These are phyloP conservation scores for Andrena flavipes DNA, from an alignment of 2,888 invertebrate species.

Conservation along the genomic window DNA sequence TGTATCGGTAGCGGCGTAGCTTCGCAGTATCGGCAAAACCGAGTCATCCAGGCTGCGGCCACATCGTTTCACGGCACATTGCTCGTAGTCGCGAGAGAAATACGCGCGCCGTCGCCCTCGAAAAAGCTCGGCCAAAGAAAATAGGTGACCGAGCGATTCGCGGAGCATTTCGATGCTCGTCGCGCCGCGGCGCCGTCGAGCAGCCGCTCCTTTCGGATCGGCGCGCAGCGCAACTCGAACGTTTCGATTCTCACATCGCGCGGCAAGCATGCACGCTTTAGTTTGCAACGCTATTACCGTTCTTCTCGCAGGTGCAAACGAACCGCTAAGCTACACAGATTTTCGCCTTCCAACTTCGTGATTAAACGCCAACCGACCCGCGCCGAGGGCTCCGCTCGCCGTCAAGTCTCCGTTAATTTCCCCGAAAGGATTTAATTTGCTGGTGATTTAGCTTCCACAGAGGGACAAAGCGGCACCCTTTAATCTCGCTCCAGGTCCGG, in stretches of 20 bases:
- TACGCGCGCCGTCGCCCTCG: constrained; percentile 34
- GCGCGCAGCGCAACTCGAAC: neutral
- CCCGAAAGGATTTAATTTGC: constrained; percentile 42
- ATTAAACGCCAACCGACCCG: constrained; percentile 33
- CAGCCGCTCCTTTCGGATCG: neutral
- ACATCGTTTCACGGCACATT: constrained; percentile 74
- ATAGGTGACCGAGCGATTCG: constrained; percentile 3
- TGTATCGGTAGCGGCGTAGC: constrained; percentile 55
- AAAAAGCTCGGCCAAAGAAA: constrained; percentile 29
- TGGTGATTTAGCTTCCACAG: constrained; percentile 28
- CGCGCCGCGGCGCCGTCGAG: constrained; percentile 8
- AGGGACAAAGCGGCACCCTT: constrained; percentile 17
- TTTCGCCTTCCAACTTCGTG: constrained; percentile 18
- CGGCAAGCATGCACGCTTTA: neutral
- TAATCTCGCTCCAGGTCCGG: constrained; percentile 32
- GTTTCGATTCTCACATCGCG: neutral
- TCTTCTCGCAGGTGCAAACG: constrained; percentile 12
- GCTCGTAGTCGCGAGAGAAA: constrained; percentile 58
- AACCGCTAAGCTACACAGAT: constrained; percentile 31
- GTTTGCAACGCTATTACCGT: neutral
- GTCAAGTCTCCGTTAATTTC: constrained; percentile 28
- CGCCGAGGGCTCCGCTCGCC: neutral
- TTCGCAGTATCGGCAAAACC: constrained; percentile 61
- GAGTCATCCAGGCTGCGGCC: constrained; percentile 48
- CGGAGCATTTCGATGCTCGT: neutral